Percentiles rank a stretch among this genome's conserved stretches.
These are phyloP conservation scores for Melieria omissa DNA, from an alignment of 2,888 invertebrate genomes.

Conservation along the genomic window DNA sequence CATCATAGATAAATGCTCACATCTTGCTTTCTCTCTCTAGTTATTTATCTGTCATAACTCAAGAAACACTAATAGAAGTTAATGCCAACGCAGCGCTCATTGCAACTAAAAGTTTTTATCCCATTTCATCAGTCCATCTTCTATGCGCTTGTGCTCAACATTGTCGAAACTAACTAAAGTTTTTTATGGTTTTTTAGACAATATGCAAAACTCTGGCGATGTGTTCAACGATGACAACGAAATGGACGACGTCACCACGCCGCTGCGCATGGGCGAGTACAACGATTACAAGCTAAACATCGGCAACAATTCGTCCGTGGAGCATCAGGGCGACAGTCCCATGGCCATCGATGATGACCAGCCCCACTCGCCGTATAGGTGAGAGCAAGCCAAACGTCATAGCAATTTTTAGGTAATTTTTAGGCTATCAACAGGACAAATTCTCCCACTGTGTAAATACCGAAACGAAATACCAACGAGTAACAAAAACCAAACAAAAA, in stretches of 20 bases:
- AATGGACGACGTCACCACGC: conserved; percentile 65
- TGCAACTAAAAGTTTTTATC: too few species aligned
- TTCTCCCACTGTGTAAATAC: conserved; percentile 11
- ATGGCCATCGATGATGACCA: conserved; percentile 59
- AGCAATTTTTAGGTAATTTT: conserved; percentile 53
- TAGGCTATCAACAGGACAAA: conserved; percentile 50
- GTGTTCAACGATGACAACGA: conserved; percentile 56
- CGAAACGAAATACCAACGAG: neutral
- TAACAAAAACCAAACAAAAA: neutral
- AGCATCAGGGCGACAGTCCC: conserved; percentile 59
- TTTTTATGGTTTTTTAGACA: conserved; percentile 29
- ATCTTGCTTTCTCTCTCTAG: neutral
- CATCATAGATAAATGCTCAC: neutral
- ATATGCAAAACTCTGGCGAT: conserved; percentile 47
- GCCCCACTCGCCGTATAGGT: conserved; percentile 65
- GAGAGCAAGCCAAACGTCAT: conserved; percentile 50
- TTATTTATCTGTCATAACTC: too few species aligned
- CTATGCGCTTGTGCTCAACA: neutral
- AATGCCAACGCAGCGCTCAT: too few species aligned
- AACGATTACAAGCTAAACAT: conserved; percentile 61
- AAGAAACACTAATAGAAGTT: too few species aligned
- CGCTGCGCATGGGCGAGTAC: conserved; percentile 63
- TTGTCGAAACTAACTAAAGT: too few species aligned
- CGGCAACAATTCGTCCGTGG: conserved; percentile 60
- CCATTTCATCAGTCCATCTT: too few species aligned